Percentiles rank a stretch among this genome's conserved stretches.
These are phyloP conservation scores for Bombus cullumanus DNA, from an alignment of 1,140 invertebrate species.

Conservation along the genomic window DNA sequence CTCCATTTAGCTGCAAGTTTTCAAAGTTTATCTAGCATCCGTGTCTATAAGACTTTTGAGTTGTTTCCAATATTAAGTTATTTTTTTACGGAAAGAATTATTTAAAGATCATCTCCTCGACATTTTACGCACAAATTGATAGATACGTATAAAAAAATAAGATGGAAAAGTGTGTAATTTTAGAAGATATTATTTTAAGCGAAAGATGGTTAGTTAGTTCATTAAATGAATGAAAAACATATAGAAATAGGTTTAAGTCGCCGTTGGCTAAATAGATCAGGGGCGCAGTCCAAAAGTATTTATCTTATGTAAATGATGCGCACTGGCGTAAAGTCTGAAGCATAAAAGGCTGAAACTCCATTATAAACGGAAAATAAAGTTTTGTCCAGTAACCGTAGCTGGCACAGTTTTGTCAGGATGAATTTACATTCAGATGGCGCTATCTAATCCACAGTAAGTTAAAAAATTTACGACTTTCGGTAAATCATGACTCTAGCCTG, in stretches of 20 bases:
- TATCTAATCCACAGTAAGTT: constrained; percentile 78
- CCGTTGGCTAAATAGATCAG: constrained; percentile 47
- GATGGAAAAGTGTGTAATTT: neutral
- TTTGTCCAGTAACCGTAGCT: constrained; percentile 48
- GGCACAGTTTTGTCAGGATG: constrained; percentile 70
- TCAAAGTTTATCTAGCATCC: neutral
- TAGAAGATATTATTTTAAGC: neutral
- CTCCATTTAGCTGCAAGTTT: neutral
- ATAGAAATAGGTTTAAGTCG: constrained; percentile 57
- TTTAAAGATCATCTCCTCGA: neutral
- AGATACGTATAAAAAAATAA: neutral
- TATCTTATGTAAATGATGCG: constrained; percentile 63
- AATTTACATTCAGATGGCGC: constrained; percentile 73
- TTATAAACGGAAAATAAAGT: constrained; percentile 38
- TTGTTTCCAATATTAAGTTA: no score
- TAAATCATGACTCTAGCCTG: constrained; percentile 72
- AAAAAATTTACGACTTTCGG: constrained; percentile 78
- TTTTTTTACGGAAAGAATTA: no score
- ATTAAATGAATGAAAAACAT: neutral
- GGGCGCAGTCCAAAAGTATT: constrained; percentile 41
- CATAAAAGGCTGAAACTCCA: constrained; percentile 3
- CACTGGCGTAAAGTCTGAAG: constrained; percentile 47
- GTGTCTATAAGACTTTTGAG: no score
- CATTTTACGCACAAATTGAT: neutral
- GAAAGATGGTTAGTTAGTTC: constrained; percentile 9